A percentile compares a stretch with the other conserved stretches of the same genome.
phyloP scores from a whole-genome alignment of 2,113 vertebrate genomes.

The Nycticorax nycticorax region DNA sequence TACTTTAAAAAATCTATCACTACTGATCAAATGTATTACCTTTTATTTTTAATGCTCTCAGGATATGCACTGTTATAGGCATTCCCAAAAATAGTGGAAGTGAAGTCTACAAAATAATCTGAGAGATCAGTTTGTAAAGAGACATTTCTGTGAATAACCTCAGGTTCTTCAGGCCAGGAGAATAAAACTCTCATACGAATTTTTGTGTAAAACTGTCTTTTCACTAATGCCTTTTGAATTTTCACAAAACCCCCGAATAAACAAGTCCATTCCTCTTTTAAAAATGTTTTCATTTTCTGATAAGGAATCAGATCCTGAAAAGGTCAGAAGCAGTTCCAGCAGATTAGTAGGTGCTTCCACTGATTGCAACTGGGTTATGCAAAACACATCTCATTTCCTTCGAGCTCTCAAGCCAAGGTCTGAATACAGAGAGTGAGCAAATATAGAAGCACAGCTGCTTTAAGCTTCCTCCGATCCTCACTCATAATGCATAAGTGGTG shows the following conservation, averaged over 20 bases:
- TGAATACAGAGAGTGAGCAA: slow-evolving; percentile 54
- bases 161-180: background rate
- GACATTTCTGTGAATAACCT: background rate
- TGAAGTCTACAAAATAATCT: background rate
- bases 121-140: background rate
- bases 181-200: background rate
- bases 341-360: slow-evolving; percentile 56
- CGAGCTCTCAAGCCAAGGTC: slow-evolving; percentile 58
- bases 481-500: slow-evolving; percentile 32
- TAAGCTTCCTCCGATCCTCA: slow-evolving; percentile 30
- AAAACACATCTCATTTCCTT: slow-evolving; percentile 65
- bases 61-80: background rate
- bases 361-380: slow-evolving; percentile 60
- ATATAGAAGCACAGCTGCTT: slow-evolving; percentile 64
- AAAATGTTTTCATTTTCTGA: slow-evolving; percentile 24
- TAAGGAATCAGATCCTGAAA: slow-evolving; percentile 14
- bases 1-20: background rate
- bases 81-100: background rate
- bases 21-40: background rate
- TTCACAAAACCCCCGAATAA: background rate
- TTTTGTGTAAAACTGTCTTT: background rate
- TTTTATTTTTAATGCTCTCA: background rate
- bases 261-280: background rate
- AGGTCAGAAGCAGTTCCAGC: slow-evolving; percentile 32
- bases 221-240: background rate